Percentiles rank a stretch among this genome's conserved stretches.
Conservation (phyloP, 2,797 vertebrate genomes). For the Spinus pinus region DNA sequence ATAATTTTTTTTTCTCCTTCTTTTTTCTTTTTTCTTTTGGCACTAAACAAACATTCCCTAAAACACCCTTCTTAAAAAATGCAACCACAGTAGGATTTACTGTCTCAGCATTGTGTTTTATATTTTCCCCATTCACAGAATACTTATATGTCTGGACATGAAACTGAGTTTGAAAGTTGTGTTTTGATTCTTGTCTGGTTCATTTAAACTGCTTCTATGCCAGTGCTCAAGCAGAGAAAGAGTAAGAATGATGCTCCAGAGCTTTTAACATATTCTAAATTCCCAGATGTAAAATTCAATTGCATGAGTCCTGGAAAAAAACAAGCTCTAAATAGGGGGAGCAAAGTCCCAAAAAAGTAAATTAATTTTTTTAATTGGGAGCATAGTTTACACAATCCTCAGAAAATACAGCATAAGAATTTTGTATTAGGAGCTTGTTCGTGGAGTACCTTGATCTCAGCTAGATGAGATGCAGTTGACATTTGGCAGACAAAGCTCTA, state of each 20-base stretch:
- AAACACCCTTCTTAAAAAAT: conserved; percentile 12
- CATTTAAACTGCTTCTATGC: neutral
- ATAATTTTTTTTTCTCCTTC: neutral
- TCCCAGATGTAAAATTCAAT: neutral
- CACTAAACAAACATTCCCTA: neutral
- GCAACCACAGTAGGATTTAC: conserved; percentile 33
- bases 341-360: neutral
- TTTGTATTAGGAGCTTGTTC: neutral
- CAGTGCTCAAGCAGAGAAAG: neutral
- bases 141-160: conserved; percentile 21
- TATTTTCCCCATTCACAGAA: conserved; percentile 42
- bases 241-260: neutral
- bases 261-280: neutral
- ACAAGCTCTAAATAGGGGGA: neutral
- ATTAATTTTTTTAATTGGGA: conserved; percentile 16
- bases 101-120: neutral
- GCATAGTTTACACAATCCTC: neutral
- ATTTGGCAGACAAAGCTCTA: conserved; percentile 30
- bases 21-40: neutral
- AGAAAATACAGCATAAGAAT: neutral
- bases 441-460: neutral
- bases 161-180: neutral
- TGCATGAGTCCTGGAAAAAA: neutral
- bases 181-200: conserved; percentile 36
- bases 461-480: conserved; percentile 17